phyloP scores from a whole-genome alignment of 2,113 vertebrate genomes.

The Lamprotornis superbus region DNA sequence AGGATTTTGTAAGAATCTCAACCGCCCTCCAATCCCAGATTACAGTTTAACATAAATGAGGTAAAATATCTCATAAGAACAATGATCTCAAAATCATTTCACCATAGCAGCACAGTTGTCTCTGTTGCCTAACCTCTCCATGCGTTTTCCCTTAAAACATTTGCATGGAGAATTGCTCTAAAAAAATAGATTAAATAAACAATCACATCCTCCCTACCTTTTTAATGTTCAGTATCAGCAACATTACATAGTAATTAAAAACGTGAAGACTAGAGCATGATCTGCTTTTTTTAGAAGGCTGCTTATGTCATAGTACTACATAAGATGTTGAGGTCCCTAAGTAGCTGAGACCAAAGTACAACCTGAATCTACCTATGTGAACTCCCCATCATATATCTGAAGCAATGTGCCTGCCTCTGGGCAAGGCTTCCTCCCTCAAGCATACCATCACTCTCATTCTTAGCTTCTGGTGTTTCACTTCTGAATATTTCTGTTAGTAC shows the following conservation, averaged over 20 bases:
- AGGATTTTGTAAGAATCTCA: neutral
- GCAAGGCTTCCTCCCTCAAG: neutral
- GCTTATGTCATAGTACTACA: neutral
- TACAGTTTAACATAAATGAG: neutral
- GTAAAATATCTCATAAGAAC: neutral
- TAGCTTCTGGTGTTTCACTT: neutral
- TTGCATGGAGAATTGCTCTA: neutral
- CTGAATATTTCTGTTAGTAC: neutral
- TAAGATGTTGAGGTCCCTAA: neutral
- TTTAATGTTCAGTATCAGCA: neutral
- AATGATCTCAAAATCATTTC: neutral
- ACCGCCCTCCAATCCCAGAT: neutral
- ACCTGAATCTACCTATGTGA: neutral
- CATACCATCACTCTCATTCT: neutral
- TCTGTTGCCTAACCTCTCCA: neutral
- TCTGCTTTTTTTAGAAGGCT: neutral
- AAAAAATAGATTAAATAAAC: neutral
- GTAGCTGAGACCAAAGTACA: neutral
- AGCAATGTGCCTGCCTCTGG: neutral
- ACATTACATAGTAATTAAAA: neutral
- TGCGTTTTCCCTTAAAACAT: neutral
- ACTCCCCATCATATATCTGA: neutral
- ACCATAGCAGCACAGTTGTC: neutral
- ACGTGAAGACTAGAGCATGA: neutral
- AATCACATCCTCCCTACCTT: neutral